Evolutionary conservation across 1,140 invertebrate genomes (phyloP).

Genomic region (Heterodera schachtii): DNA sequence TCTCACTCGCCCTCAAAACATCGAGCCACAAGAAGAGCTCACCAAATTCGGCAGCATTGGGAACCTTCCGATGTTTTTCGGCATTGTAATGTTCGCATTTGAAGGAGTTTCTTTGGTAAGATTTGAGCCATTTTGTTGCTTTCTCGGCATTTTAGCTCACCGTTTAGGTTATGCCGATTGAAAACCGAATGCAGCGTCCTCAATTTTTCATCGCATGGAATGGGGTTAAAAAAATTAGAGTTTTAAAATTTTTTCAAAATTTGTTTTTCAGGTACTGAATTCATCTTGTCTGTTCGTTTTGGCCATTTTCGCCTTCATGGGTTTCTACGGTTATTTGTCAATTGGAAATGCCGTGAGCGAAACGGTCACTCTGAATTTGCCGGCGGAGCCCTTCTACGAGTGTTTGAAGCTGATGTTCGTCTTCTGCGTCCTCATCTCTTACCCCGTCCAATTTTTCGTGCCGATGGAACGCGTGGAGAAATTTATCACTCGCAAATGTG

Average conservation of each 20-base stretch:
- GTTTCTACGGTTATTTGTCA: constrained; percentile 65
- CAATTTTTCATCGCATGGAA: constrained; percentile 60
- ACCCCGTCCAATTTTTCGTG: constrained; percentile 47
- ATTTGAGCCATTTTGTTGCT: background rate
- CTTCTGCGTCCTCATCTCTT: constrained; percentile 58
- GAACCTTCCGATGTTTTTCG: constrained; percentile 84
- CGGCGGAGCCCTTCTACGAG: constrained; percentile 55
- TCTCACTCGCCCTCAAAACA: constrained; percentile 35
- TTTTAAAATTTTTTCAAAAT: background rate
- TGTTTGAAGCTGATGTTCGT: constrained; percentile 60
- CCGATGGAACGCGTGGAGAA: constrained; percentile 63
- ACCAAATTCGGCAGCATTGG: constrained; percentile 28
- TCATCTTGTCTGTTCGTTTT: constrained; percentile 56
- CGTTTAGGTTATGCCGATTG: constrained; percentile 68
- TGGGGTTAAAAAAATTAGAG: constrained; percentile 32
- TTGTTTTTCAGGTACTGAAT: constrained; percentile 44
- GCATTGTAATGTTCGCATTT: constrained; percentile 84
- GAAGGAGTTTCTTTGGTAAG: constrained; percentile 84
- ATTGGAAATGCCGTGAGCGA: constrained; percentile 63
- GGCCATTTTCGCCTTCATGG: constrained; percentile 51
- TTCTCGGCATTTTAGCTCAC: background rate
- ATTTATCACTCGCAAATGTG: constrained; percentile 59
- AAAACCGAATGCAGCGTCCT: constrained; percentile 59
- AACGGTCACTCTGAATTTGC: constrained; percentile 63
- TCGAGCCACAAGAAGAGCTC: constrained; percentile 23